phyloP scores from a whole-genome alignment of 2,113 vertebrate species.

The Zapornia atra region DNA sequence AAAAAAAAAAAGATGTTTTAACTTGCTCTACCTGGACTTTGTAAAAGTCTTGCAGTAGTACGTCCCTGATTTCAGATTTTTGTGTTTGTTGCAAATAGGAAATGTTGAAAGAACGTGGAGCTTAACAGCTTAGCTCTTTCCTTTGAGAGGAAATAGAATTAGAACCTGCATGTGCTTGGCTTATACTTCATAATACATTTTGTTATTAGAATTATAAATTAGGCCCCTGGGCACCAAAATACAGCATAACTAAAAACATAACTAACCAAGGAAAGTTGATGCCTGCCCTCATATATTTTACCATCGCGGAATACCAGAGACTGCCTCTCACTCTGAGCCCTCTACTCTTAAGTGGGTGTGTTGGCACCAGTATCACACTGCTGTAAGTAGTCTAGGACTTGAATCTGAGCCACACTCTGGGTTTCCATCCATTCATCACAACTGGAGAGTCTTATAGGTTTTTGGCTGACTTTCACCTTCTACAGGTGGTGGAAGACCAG shows the following conservation, averaged over 20 bases:
- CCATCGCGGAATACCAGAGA: not conserved
- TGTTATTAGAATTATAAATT: conserved; percentile 59
- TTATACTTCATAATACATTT: conserved; percentile 58
- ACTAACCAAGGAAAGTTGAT: conserved; percentile 36
- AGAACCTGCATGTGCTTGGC: conserved; percentile 60
- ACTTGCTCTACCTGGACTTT: not conserved
- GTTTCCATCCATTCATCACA: not conserved
- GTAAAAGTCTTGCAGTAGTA: not conserved
- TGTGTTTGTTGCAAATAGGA: not conserved
- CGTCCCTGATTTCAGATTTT: not conserved
- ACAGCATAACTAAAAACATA: conserved; percentile 20
- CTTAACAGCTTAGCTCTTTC: conserved; percentile 61
- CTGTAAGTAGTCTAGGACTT: not conserved
- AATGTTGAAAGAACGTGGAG: conserved; percentile 46
- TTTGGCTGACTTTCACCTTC: not conserved
- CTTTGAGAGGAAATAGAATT: conserved; percentile 59
- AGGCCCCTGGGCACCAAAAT: conserved; percentile 24
- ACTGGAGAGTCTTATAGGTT: not conserved
- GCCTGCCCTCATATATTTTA: conserved; percentile 19
- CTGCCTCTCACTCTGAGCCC: not conserved
- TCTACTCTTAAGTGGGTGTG: not conserved
- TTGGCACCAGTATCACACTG: not conserved
- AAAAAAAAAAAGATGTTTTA: not conserved
- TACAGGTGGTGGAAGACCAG: conserved; percentile 26
- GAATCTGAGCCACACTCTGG: conserved; percentile 16